phyloP scores from a whole-genome alignment of 2,113 vertebrate species.

The Chionomys nivalis region DNA sequence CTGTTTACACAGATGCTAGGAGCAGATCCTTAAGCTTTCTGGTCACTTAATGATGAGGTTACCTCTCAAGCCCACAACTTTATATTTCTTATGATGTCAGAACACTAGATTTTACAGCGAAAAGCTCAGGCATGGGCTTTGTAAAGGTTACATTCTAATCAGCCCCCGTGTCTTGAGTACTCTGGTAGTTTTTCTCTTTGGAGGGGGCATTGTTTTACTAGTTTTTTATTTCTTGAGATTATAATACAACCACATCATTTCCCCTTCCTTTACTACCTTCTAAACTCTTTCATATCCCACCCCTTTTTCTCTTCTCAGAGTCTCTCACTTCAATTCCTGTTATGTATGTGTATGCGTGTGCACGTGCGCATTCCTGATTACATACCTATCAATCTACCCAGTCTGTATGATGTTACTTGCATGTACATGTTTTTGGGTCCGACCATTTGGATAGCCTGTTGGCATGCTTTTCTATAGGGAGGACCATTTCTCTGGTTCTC shows the following conservation, averaged over 20 bases:
- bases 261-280: not conserved
- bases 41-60: too few relatives aligned
- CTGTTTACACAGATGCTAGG: not conserved
- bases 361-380: not conserved
- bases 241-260: not conserved
- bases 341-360: not conserved
- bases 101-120: not conserved
- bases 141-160: not conserved
- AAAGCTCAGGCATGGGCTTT: not conserved
- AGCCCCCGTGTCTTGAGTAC: not conserved
- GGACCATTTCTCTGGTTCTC: not conserved
- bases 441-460: not conserved
- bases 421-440: not conserved
- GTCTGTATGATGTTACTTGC: not conserved
- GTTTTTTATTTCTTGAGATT: not conserved
- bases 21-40: not conserved
- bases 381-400: not conserved
- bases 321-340: not conserved
- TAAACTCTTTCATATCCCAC: not conserved
- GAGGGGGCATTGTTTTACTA: not conserved
- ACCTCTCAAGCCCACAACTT: not conserved
- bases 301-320: not conserved
- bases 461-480: not conserved
- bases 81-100: not conserved
- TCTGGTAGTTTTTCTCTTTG: not conserved